These are phyloP conservation scores for Dallia pectoralis DNA, from an alignment of 2,797 vertebrate species.

Conservation along the genomic window DNA sequence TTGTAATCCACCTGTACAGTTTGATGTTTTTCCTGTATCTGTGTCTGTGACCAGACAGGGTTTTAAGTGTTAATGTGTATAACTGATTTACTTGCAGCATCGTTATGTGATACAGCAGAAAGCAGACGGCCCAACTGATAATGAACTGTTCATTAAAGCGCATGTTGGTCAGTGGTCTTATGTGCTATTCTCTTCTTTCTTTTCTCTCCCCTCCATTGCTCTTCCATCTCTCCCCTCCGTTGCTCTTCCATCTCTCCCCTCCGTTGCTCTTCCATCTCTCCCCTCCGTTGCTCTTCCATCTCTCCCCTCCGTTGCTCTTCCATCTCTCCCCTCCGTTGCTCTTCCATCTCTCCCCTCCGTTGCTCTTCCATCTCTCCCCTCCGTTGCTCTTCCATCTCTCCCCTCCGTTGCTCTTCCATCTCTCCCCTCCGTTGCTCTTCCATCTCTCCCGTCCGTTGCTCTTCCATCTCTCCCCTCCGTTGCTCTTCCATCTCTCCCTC, in stretches of 20 bases:
- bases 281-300: not conserved
- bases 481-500: too few species aligned
- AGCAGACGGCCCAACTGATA: constrained; percentile 7
- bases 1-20: too few species aligned
- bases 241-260: not conserved
- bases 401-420: constrained; percentile 69
- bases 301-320: not conserved
- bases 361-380: not conserved
- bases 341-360: too few species aligned
- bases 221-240: not conserved
- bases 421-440: not conserved
- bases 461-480: constrained; percentile 7
- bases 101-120: constrained; percentile 17
- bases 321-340: constrained; percentile 57
- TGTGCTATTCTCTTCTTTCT: constrained; percentile 28
- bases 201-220: constrained; percentile 3
- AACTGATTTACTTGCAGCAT: not conserved
- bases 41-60: constrained; percentile 7
- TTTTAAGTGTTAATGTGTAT: constrained; percentile 36
- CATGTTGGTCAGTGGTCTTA: constrained; percentile 45
- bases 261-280: too few species aligned
- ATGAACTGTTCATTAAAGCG: constrained; percentile 35
- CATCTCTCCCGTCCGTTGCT: not conserved
- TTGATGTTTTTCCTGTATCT: not conserved
- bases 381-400: not conserved